These are phyloP conservation scores for Nephrocerus scutellatus DNA, from an alignment of 2,888 invertebrate species.

Conservation along the genomic window DNA sequence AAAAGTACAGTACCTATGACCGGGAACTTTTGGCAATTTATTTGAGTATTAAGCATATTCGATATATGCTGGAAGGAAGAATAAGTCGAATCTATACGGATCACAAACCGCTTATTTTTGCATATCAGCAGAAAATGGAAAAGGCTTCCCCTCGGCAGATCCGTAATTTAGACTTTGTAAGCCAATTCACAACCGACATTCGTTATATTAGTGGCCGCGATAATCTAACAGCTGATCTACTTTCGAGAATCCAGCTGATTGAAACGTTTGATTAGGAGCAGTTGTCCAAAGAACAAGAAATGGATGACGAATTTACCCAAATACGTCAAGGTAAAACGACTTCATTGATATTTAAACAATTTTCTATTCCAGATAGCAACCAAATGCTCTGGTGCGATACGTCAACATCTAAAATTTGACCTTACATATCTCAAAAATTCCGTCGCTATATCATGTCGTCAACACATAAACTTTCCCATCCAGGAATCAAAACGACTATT, in stretches of 20 bases:
- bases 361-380: conserved; percentile 3
- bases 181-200: conserved; percentile 4
- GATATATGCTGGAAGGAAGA: conserved; percentile 6
- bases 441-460: conserved; percentile 7
- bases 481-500: conserved; percentile 3
- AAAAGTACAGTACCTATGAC: conserved; percentile 10
- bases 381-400: conserved; percentile 12
- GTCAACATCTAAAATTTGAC: conserved; percentile 7
- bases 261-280: neutral
- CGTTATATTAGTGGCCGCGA: conserved; percentile 3
- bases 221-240: conserved; percentile 5
- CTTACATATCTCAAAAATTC: conserved; percentile 11
- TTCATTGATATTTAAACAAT: conserved; percentile 2
- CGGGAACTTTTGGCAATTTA: conserved; percentile 5
- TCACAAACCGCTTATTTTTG: conserved; percentile 6
- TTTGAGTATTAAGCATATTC: conserved; percentile 3
- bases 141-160: conserved; percentile 9
- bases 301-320: neutral
- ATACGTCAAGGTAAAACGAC: neutral
- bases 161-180: neutral
- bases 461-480: conserved; percentile 11
- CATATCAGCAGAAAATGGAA: neutral
- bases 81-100: conserved; percentile 6
- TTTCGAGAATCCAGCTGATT: conserved; percentile 5
- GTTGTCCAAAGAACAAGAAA: conserved; percentile 1